These are phyloP conservation scores for Oncorhynchus kisutch DNA, from an alignment of 2,113 vertebrate genomes.

Conservation along the genomic window DNA sequence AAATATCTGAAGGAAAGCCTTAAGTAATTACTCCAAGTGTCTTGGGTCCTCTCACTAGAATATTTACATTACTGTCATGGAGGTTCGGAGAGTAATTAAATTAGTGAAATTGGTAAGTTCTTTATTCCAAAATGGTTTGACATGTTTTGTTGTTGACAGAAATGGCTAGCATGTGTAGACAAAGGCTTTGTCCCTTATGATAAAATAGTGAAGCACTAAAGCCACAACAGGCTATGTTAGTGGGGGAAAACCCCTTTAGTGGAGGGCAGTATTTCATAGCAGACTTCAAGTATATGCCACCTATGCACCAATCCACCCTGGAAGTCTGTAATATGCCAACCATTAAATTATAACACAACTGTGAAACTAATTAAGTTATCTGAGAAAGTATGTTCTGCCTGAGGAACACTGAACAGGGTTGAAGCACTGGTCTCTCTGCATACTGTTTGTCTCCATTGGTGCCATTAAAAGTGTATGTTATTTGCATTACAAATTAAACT, in stretches of 20 bases:
- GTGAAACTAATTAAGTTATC: no score
- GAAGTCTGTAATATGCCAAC: conserved; percentile 32
- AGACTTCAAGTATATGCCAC: conserved; percentile 52
- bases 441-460: neutral
- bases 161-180: conserved; percentile 66
- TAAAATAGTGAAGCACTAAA: conserved; percentile 61
- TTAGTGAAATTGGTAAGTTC: conserved; percentile 84
- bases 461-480: neutral
- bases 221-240: conserved; percentile 42
- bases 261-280: conserved; percentile 52
- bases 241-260: conserved; percentile 29
- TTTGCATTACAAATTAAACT: neutral
- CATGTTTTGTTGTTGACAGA: conserved; percentile 49
- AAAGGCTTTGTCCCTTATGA: conserved; percentile 68
- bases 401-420: no score
- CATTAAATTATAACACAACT: neutral
- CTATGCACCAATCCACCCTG: conserved; percentile 50
- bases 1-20: conserved; percentile 91
- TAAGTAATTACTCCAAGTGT: conserved; percentile 97
- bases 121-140: conserved; percentile 71
- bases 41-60: conserved; percentile 87
- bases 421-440: neutral
- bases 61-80: conserved; percentile 97
- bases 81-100: conserved; percentile 92
- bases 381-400: no score